These are phyloP conservation scores for Branchipolynoe longqiensis DNA, from an alignment of 2,888 invertebrate genomes.

Conservation along the genomic window DNA sequence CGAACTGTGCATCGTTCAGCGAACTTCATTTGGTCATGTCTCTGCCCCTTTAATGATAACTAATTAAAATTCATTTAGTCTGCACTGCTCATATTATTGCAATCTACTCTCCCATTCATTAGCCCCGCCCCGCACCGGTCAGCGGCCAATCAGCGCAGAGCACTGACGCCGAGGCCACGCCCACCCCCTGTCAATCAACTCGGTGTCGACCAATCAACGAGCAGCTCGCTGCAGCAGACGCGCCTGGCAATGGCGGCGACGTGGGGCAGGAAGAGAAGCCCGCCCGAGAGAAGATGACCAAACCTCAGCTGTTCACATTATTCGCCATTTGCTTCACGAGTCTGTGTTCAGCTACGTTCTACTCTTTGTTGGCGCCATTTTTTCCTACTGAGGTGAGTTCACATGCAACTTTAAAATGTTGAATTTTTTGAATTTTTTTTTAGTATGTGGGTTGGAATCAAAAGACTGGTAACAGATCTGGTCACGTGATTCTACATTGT, in stretches of 20 bases:
- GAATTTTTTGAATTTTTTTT: no score
- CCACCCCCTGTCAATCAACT: conserved; percentile 1
- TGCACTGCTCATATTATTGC: no score
- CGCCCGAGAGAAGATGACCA: neutral
- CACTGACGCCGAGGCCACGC: conserved; percentile 13
- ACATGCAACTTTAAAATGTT: neutral
- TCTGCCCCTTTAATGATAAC: no score
- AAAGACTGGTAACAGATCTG: no score
- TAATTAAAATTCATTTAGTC: no score
- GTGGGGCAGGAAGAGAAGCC: neutral
- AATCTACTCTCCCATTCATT: no score
- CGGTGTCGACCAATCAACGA: neutral
- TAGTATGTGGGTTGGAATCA: no score
- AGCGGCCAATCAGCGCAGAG: neutral
- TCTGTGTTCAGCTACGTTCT: conserved; percentile 55
- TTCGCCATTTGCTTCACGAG: conserved; percentile 30
- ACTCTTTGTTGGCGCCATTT: conserved; percentile 58
- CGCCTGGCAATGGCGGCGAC: neutral
- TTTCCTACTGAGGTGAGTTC: conserved; percentile 58
- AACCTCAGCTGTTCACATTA: conserved; percentile 25
- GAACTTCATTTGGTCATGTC: no score
- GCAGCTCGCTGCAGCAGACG: neutral
- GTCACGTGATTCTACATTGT: no score
- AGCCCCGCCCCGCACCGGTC: neutral
- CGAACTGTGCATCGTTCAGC: no score